A percentile compares a stretch with the other conserved stretches of the same genome.
Conservation (phyloP, 2,888 invertebrate genomes). For the Spatulosminthurus flaviceps region DNA sequence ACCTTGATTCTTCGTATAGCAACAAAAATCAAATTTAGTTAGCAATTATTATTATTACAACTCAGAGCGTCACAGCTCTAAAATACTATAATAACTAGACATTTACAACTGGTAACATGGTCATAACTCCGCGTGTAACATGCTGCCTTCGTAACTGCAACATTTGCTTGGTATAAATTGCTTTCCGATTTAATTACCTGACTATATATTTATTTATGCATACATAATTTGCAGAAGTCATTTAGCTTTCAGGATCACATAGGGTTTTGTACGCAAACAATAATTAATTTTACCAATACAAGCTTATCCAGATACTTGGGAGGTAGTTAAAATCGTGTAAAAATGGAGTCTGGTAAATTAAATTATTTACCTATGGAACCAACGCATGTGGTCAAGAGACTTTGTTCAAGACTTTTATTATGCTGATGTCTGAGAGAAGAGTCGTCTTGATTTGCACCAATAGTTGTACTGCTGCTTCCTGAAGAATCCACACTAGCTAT, state of each 20-base stretch:
- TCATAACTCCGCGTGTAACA: no score
- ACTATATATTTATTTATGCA: no score
- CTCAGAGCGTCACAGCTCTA: no score
- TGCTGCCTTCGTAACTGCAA: no score
- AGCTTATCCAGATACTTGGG: no score
- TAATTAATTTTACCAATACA: no score
- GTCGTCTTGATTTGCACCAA: conserved; percentile 56
- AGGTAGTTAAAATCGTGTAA: background rate
- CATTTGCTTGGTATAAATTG: background rate
- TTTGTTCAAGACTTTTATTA: conserved; percentile 72
- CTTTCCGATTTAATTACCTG: background rate
- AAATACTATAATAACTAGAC: background rate
- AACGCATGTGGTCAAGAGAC: conserved; percentile 86
- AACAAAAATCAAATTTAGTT: conserved; percentile 36
- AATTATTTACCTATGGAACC: conserved; percentile 84
- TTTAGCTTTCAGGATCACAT: no score
- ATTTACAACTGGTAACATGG: background rate
- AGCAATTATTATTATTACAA: conserved; percentile 4
- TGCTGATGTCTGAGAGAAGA: conserved; percentile 55
- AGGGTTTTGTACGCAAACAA: no score
- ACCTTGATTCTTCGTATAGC: background rate
- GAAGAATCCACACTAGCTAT: conserved; percentile 64
- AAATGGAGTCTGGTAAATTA: background rate
- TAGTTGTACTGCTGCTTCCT: conserved; percentile 61
- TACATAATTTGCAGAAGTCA: no score